Evolutionary conservation across 2,888 invertebrate species (phyloP), one percentile per base, ranked within the genome.

Genomic region (Heteromyza rotundicornis): DNA sequence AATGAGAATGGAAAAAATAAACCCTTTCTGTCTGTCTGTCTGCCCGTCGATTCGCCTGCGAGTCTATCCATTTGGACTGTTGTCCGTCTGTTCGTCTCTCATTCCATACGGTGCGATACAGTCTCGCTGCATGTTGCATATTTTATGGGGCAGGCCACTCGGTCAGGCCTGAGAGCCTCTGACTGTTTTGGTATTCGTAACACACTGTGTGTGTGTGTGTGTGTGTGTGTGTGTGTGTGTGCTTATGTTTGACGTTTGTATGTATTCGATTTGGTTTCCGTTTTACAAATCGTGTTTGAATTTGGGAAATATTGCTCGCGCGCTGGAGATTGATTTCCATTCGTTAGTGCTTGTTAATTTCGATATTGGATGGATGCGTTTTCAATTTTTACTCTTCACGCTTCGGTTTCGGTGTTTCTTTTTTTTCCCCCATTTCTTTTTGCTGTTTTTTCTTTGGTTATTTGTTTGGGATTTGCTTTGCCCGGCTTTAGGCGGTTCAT

Each of bases 261-360:
- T 35, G 54, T 23, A 20, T 64, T 57, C 35, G 36, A 12, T 16
- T 64, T 47, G 68, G 60, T 36, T 3, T 63, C 53, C 65, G 65
- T 49, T 62, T 47, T 60, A 75, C 70, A 66, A 70, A 75, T 66
- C 76, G 68, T 70, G 75, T 72, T 74, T 74, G 77, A 74, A 76
- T 76, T 74, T 73, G 71, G 68, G 68, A 72, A 7, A 59, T 50
- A 49, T 60, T 63, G 52, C 59, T 61, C 47, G n/a, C 24, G 27
- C 10, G 50, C 47, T 14, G 5, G 19, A 40, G 40, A 57, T 50
- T 57, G 57, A 57, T 57, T 57, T 57, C 50, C 35, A 50, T 50
- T 35, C 10, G 27, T 27, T 27, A 10, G 5, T 27, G 27, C 10
- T 27, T 27, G 27, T 27, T 27, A 27, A 27, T 27, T 27, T 27